Conservation (phyloP, 2,113 vertebrate species). For the Dissostichus mawsoni region DNA sequence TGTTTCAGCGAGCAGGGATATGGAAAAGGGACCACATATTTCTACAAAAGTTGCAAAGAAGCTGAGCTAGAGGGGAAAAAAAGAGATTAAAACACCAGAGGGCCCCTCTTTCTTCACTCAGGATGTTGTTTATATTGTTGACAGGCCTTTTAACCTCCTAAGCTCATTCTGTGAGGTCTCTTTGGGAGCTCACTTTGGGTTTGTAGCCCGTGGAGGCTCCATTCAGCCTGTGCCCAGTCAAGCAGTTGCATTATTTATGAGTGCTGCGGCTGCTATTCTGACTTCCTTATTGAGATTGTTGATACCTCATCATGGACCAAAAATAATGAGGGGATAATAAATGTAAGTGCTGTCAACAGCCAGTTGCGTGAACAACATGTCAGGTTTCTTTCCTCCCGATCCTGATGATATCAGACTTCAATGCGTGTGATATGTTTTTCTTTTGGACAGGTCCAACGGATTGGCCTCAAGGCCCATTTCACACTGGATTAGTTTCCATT, state of each 20-base stretch:
- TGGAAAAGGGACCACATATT: conserved; percentile 69
- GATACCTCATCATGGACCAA: conserved; percentile 76
- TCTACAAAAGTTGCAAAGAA: conserved; percentile 69
- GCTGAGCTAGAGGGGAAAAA: conserved; percentile 53
- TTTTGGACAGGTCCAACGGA: conserved; percentile 64
- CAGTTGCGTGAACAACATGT: conserved; percentile 73
- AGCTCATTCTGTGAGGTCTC: conserved; percentile 77
- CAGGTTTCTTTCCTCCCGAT: conserved; percentile 47
- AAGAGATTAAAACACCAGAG: conserved; percentile 75
- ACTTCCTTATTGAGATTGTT: conserved; percentile 77
- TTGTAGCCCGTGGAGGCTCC: conserved; percentile 69
- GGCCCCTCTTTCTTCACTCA: conserved; percentile 58
- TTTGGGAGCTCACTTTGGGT: conserved; percentile 71
- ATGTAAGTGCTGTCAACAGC: conserved; percentile 76
- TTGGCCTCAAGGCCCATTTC: conserved; percentile 77
- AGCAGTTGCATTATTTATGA: conserved; percentile 86
- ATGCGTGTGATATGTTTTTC: conserved; percentile 67
- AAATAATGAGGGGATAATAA: conserved; percentile 78
- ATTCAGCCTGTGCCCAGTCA: conserved; percentile 75
- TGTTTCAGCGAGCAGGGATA: conserved; percentile 70
- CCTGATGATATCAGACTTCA: conserved; percentile 62
- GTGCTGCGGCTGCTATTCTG: conserved; percentile 73
- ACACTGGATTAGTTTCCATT: conserved; percentile 81
- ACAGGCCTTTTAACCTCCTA: conserved; percentile 80
- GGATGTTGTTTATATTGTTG: conserved; percentile 79